Percentiles rank a stretch among this genome's conserved stretches.
Evolutionary conservation across 2,797 vertebrate species (phyloP).

Genomic region (Sparus aurata): DNA sequence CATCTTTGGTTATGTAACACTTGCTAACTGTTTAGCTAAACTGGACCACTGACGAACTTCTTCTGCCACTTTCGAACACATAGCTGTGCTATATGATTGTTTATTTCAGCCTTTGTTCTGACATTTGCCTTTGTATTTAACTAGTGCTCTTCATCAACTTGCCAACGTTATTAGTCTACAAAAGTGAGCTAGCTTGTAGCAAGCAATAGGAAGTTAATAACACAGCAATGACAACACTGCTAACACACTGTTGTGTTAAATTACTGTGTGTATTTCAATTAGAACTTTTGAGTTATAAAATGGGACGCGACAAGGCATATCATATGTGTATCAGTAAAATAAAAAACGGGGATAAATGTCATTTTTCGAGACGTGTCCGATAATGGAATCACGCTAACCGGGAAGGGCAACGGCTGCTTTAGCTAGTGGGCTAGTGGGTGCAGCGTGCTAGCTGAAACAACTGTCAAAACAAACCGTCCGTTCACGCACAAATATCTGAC

Average conservation of each 20-base stretch:
- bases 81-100: background rate
- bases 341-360: rapidly evolving
- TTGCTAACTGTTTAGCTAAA: too few relatives aligned
- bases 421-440: background rate
- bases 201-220: too few relatives aligned
- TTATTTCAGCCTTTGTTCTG: background rate
- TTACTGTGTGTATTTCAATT: too few relatives aligned
- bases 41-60: too few relatives aligned
- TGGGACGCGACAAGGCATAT: too few relatives aligned
- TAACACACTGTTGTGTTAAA: background rate
- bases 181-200: background rate
- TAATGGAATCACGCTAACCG: background rate
- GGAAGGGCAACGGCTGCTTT: background rate
- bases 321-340: too few relatives aligned
- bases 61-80: too few relatives aligned
- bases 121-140: background rate
- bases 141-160: too few relatives aligned
- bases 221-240: background rate
- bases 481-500: rapidly evolving
- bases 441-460: background rate
- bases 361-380: conserved; percentile 18
- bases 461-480: background rate
- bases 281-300: background rate
- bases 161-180: background rate
- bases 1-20: background rate